These are phyloP conservation scores for Emydura subglobosa DNA, from an alignment of 2,113 vertebrate genomes.

Conservation along the genomic window DNA sequence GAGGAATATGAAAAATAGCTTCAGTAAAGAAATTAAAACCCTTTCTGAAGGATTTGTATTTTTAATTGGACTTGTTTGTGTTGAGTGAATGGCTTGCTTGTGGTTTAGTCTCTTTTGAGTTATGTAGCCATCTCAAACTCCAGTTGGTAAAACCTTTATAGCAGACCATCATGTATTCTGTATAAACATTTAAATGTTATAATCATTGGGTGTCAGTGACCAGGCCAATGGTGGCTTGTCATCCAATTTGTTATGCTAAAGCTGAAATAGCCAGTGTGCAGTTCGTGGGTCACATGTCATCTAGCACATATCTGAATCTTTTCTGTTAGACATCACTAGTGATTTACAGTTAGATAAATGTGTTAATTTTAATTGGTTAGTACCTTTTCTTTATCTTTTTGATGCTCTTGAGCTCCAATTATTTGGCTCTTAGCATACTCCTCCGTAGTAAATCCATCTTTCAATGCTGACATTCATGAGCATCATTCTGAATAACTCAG, in stretches of 20 bases:
- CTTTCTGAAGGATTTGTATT: neutral
- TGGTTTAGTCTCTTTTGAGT: neutral
- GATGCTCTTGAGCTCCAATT: neutral
- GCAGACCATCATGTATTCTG: neutral
- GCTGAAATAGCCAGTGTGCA: neutral
- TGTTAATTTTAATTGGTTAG: neutral
- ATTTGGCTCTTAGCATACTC: neutral
- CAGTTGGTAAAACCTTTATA: neutral
- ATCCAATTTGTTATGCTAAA: neutral
- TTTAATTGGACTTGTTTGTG: neutral
- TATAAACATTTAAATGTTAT: neutral
- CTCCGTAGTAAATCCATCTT: neutral
- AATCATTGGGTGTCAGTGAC: neutral
- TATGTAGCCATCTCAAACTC: neutral
- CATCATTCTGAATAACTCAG: too few species aligned
- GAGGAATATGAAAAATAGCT: neutral
- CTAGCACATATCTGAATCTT: neutral
- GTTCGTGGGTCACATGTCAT: neutral
- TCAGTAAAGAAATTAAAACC: neutral
- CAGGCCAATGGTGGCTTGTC: neutral
- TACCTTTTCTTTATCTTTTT: neutral
- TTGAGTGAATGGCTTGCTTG: neutral
- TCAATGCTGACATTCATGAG: neutral
- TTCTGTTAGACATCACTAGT: neutral
- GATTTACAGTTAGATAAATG: neutral